Conservation (phyloP, 1,140 invertebrate genomes). For the Eriocheir sinensis region DNA sequence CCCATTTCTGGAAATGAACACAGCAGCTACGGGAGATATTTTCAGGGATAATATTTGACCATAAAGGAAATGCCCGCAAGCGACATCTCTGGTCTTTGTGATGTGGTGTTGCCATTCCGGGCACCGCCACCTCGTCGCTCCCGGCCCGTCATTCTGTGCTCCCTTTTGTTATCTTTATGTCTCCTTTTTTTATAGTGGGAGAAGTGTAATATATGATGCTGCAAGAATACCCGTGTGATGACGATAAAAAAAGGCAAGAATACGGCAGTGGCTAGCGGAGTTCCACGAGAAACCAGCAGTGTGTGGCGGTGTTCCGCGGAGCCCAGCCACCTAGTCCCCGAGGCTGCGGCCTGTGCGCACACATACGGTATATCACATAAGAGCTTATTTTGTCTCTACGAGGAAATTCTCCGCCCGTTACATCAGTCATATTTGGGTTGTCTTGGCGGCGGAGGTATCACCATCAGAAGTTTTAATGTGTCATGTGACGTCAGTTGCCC, state of each 20-base stretch:
- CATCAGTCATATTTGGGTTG: not conserved
- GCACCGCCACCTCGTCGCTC: conserved; percentile 16
- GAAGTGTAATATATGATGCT: conserved; percentile 38
- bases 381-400: conserved; percentile 7
- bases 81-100: conserved; percentile 74
- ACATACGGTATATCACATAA: conserved; percentile 8
- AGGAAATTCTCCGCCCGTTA: not conserved
- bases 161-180: conserved; percentile 42
- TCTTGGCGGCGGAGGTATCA: not conserved
- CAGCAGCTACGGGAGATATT: not conserved
- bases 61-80: conserved; percentile 75
- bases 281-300: not conserved
- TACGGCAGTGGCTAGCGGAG: not conserved
- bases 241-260: not conserved
- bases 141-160: not conserved
- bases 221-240: conserved; percentile 38
- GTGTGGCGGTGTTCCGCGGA: not conserved
- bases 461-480: conserved; percentile 1
- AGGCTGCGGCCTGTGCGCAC: not conserved
- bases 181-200: conserved; percentile 16
- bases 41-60: conserved; percentile 41
- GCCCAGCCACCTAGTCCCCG: not conserved
- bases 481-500: not conserved
- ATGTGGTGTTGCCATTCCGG: conserved; percentile 69
- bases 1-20: not conserved